Conservation (phyloP, 2,888 invertebrate genomes). For the Carterocephalus palaemon region DNA sequence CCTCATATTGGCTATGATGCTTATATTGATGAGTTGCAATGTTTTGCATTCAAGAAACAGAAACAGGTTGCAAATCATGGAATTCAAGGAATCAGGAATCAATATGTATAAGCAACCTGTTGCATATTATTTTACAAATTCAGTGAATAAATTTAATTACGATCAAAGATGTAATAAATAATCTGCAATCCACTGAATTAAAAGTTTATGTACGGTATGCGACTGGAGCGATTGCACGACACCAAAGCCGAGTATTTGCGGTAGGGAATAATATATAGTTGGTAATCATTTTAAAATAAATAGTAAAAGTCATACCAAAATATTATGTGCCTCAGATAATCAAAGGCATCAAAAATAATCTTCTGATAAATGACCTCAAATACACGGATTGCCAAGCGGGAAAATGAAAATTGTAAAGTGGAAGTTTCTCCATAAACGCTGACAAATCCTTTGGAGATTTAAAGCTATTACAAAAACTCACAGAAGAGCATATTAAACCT, state of each 20-base stretch:
- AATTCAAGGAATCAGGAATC: no score
- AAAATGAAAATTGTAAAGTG: constrained; percentile 33
- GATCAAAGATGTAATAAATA: neutral
- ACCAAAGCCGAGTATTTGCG: no score
- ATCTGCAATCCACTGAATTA: neutral
- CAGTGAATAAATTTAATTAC: no score
- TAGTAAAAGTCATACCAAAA: constrained; percentile 17
- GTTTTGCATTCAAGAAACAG: no score
- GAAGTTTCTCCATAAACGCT: constrained; percentile 33
- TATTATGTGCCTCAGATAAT: constrained; percentile 28
- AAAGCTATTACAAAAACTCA: constrained; percentile 30
- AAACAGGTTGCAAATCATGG: no score
- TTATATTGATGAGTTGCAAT: no score
- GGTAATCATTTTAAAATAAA: constrained; percentile 19
- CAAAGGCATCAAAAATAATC: constrained; percentile 30
- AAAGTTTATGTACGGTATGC: neutral
- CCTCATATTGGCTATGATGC: no score
- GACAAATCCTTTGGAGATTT: constrained; percentile 33
- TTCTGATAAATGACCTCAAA: constrained; percentile 28
- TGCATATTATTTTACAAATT: no score
- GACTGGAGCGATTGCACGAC: constrained; percentile 17
- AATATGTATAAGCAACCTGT: no score
- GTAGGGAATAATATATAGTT: no score
- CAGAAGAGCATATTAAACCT: constrained; percentile 34
- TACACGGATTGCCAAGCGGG: constrained; percentile 16